Base-by-base conservation (phyloP, 2,113 vertebrate species). In the Burhinus oedicnemus region DNA sequence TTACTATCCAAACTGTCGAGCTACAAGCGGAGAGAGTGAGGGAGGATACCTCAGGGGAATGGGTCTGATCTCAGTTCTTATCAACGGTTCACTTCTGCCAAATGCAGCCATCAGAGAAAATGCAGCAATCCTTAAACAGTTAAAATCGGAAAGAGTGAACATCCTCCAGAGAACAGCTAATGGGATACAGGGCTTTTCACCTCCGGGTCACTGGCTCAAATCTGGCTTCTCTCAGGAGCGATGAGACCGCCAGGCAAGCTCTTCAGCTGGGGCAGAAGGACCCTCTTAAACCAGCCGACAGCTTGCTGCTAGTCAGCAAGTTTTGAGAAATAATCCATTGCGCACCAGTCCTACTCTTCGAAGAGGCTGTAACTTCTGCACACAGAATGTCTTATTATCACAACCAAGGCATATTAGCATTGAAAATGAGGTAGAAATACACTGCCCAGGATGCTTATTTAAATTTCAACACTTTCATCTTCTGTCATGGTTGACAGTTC, bases 121-220 rank as follows among this genome's bases (percentile, higher is more conserved):
- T 9, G 30, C 87, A 85, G 42, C 45, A 90, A 89, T 71, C 55
- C 79, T 94, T 66, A 42, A 95, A 90, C 36, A 80, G 89, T 83
- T 82, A 77, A 94, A 76, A 85, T 3, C 44, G 26, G 66, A 78
- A 90, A 93, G 45, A 83, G 66, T 80, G 87, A 94, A 77, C 54
- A 84, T 51, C 32, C 62, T 62, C 47, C 32, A 44, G 62, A 89
- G 84, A 83, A 74, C 5, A 91, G 51, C 85, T 94, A 91, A 91
- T 74, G 68, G 81, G 60, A 85, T 78, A 70, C 78, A 88, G 82
- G 87, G 89, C 74, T 95, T 89, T 94, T 91, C 91, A 85, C 81
- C 95, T 84, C 44, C 0, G 2, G 83, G 96, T 84, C 83, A 77
- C 78, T 55, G 71, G 66, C 78, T 95, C 62, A 95, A 94, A 91